phyloP scores from a whole-genome alignment of 92 coral and sea anemone genomes.

The Parazoanthus swiftii region DNA sequence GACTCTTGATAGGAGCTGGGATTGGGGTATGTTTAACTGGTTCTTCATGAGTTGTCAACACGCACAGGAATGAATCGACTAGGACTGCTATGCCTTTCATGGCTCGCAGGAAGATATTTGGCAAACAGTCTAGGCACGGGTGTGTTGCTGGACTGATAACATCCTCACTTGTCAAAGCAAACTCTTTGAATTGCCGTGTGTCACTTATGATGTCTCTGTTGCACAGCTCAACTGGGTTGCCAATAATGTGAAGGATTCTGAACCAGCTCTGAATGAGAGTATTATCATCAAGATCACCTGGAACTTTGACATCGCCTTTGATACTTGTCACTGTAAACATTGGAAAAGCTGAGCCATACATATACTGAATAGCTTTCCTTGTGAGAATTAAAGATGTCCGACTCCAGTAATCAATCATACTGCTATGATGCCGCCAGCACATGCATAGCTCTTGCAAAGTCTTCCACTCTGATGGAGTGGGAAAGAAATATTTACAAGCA shows the following conservation, averaged over 20 bases:
- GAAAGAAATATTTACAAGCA: slow-evolving; percentile 85
- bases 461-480: slow-evolving; percentile 95
- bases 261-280: slow-evolving; percentile 95
- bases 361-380: slow-evolving; percentile 74
- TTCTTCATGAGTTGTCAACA: slow-evolving; percentile 71
- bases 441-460: slow-evolving; percentile 93
- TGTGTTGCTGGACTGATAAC: slow-evolving; percentile 79
- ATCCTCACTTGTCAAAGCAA: slow-evolving; percentile 84
- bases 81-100: slow-evolving; percentile 91
- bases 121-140: slow-evolving; percentile 81
- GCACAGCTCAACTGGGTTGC: slow-evolving; percentile 93
- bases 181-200: slow-evolving; percentile 90
- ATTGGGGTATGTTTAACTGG: slow-evolving; percentile 92
- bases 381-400: slow-evolving; percentile 80
- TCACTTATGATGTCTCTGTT: slow-evolving; percentile 80
- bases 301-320: slow-evolving; percentile 86
- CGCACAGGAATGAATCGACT: slow-evolving; percentile 72
- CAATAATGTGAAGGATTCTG: slow-evolving; percentile 91
- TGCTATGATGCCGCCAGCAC: slow-evolving; percentile 94
- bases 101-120: slow-evolving; percentile 90
- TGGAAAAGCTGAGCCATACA: slow-evolving; percentile 87
- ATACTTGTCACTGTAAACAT: slow-evolving; percentile 60
- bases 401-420: slow-evolving; percentile 92
- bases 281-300: slow-evolving; percentile 65
- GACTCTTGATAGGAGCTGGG: slow-evolving; percentile 70